Base-by-base conservation (phyloP, 2,797 vertebrate species). In the Bovichtus variegatus region DNA sequence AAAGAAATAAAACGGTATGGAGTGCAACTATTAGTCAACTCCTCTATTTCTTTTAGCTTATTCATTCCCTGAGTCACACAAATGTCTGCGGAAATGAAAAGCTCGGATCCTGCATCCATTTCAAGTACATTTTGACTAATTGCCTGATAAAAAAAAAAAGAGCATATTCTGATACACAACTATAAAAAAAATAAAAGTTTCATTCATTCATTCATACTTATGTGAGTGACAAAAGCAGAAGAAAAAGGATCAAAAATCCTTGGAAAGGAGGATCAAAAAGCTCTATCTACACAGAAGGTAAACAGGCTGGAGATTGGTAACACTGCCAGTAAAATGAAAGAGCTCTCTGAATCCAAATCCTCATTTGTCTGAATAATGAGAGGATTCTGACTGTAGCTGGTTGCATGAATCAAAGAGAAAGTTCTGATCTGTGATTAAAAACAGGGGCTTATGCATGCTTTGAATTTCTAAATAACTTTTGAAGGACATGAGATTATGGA, bases 251-350 rank as follows among this genome's bases (percentile, higher is more conserved):
- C n/a, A n/a, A 13, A 66, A 75, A 60, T 84, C 83, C 91, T 91
- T 87, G 79, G 90, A 92, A 89, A 72, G 34, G 27, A 77, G 70
- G 82, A 91, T 94, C 76, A 92, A 91, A 92, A 81, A 69, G 78
- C 66, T 84, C 84, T 60, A 88, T 84, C 78, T 74, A 80, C 74
- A 76, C 70, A 81, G 70, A 77, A 78, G 82, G 75, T 89, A 89
- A 93, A 88, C 85, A 84, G 66, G 63, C 80, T 72, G 69, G 49
- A 81, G 54, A 78, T 55, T 79, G 69, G 79, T 78, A 82, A 76
- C 73, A 78, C 47, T 72, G 75, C 74, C 80, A 72, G 76, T 34
- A 58, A 81, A 88, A 84, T 74, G 31, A 79, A 73, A 25, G 68
- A 68, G 61, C 63, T 79, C 75, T 81, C 58, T 72, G 76, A 76